These are phyloP conservation scores for Danaus chrysippus DNA, from an alignment of 2,888 invertebrate genomes.

Conservation along the genomic window DNA sequence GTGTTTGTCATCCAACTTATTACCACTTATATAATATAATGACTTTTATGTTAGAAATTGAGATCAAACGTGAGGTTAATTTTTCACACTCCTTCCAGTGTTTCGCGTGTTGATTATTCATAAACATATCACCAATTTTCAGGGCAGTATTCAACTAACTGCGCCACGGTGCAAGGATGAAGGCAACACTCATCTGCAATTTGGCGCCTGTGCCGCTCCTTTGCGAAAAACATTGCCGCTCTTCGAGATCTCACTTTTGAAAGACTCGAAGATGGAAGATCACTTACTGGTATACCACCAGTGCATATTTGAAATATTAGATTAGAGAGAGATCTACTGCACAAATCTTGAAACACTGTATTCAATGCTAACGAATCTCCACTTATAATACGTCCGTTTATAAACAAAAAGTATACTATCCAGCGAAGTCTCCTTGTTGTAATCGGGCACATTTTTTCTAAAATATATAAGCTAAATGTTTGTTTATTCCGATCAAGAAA, in stretches of 20 bases:
- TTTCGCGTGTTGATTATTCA: not conserved
- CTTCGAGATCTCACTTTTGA: slow-evolving; percentile 50
- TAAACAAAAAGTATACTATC: slow-evolving; percentile 44
- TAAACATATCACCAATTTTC: slow-evolving; percentile 54
- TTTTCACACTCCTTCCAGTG: slow-evolving; percentile 5
- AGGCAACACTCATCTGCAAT: slow-evolving; percentile 60
- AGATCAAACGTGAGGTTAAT: slow-evolving; percentile 32
- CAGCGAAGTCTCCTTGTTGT: slow-evolving; percentile 42
- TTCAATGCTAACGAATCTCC: slow-evolving; percentile 48
- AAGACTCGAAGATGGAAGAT: slow-evolving; percentile 41
- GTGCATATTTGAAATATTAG: slow-evolving; percentile 54
- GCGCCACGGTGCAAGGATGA: slow-evolving; percentile 53
- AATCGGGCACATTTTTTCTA: slow-evolving; percentile 45
- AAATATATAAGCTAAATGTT: slow-evolving; percentile 35
- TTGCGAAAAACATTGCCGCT: slow-evolving; percentile 45
- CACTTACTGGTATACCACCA: slow-evolving; percentile 43
- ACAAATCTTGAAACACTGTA: slow-evolving; percentile 47
- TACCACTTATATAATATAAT: not conserved
- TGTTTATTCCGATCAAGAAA: slow-evolving; percentile 42
- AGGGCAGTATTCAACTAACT: slow-evolving; percentile 64
- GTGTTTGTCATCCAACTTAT: not conserved
- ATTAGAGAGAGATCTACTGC: slow-evolving; percentile 49
- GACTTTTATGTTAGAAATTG: slow-evolving; percentile 18
- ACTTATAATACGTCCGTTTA: slow-evolving; percentile 43
- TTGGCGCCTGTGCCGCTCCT: slow-evolving; percentile 49